Percentiles rank a stretch among this genome's conserved stretches.
phyloP scores from a whole-genome alignment of 2,113 vertebrate species.

The Eurypyga helias region DNA sequence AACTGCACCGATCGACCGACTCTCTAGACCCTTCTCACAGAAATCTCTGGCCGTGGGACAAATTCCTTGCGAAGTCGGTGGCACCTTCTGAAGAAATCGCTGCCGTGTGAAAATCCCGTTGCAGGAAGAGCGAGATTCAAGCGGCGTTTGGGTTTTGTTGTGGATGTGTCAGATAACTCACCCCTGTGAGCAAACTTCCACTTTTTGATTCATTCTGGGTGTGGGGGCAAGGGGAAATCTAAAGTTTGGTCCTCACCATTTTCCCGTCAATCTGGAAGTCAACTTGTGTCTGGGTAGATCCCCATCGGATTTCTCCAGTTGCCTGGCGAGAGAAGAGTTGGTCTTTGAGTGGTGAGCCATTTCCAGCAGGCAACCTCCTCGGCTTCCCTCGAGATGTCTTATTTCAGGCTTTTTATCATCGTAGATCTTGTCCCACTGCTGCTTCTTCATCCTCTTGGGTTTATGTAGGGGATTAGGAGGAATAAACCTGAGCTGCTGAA shows the following conservation, averaged over 20 bases:
- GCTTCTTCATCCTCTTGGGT: background rate
- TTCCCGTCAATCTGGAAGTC: background rate
- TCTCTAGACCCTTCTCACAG: background rate
- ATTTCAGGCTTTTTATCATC: background rate
- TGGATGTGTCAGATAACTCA: background rate
- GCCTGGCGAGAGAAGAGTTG: fast-evolving
- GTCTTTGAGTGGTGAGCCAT: background rate
- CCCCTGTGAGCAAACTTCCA: background rate
- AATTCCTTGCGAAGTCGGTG: background rate
- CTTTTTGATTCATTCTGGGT: background rate
- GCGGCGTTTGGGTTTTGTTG: background rate
- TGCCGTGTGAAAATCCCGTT: background rate
- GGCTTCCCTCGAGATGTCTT: background rate
- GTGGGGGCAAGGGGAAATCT: too few species aligned
- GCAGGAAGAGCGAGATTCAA: background rate
- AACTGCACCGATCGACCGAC: background rate
- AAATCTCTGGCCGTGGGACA: background rate
- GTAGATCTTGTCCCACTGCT: background rate
- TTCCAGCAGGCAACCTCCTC: background rate
- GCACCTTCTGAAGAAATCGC: background rate
- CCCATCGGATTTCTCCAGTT: background rate
- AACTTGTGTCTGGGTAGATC: background rate
- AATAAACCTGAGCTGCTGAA: conserved; percentile 4
- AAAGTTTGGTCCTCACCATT: background rate
- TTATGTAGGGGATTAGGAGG: background rate